phyloP scores from a whole-genome alignment of 2,113 vertebrate genomes.

The Bos taurus region ARS-UCD2.0 NC_037347.1:34950001-34950500 shows the following conservation, averaged over 20 bases:
- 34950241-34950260: constrained; percentile 19
- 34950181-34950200: constrained; percentile 44
- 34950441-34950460: not conserved
- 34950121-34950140: not conserved
- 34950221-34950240: not conserved
- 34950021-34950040: not conserved
- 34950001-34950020: not conserved
- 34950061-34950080: not conserved
- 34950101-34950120: too few relatives aligned
- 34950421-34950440: not conserved
- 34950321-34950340: not conserved
- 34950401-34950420: not conserved
- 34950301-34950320: not conserved
- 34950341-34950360: not conserved
- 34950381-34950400: not conserved
- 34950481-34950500: not conserved
- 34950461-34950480: not conserved
- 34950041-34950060: not conserved
- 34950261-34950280: not conserved
- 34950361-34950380: not conserved
- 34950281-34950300: not conserved
- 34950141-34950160: not conserved
- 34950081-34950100: not conserved
- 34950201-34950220: constrained; percentile 33
- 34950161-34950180: constrained; percentile 29